phyloP scores from a whole-genome alignment of 2,888 invertebrate genomes.

The Plebejus anna region DNA sequence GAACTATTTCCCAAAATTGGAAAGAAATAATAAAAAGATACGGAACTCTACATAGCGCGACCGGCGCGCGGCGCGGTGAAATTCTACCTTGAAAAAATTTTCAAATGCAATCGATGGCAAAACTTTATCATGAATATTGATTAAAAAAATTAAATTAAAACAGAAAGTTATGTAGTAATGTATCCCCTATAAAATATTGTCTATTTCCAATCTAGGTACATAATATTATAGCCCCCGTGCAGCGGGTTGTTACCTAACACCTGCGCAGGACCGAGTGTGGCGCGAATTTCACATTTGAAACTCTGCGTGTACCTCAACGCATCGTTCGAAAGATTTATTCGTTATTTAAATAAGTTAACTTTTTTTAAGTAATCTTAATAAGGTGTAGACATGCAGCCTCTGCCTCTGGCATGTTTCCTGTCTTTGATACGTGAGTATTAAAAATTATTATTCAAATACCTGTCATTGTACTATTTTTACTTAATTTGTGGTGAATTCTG shows the following conservation, averaged over 20 bases:
- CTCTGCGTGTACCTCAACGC: neutral
- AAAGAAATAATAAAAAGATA: neutral
- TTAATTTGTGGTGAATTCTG: too few relatives aligned
- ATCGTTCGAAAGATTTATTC: neutral
- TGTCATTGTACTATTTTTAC: neutral
- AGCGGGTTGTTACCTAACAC: conserved; percentile 7
- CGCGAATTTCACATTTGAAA: neutral
- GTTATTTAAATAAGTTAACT: conserved; percentile 1
- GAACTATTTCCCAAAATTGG: too few relatives aligned
- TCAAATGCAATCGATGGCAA: neutral
- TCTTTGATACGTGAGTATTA: conserved; percentile 65
- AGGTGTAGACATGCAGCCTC: conserved; percentile 48
- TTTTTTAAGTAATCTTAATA: neutral
- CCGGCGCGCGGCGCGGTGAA: neutral
- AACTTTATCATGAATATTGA: neutral
- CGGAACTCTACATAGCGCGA: neutral
- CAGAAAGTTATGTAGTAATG: neutral
- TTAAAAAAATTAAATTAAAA: neutral
- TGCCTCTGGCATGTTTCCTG: conserved; percentile 65
- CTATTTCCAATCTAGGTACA: neutral
- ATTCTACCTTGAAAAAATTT: neutral
- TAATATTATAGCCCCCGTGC: neutral
- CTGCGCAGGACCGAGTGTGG: neutral
- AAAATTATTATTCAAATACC: conserved; percentile 3
- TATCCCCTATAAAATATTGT: neutral